phyloP scores from a whole-genome alignment of 2,113 vertebrate genomes.

The Cheilinus undulatus region DNA sequence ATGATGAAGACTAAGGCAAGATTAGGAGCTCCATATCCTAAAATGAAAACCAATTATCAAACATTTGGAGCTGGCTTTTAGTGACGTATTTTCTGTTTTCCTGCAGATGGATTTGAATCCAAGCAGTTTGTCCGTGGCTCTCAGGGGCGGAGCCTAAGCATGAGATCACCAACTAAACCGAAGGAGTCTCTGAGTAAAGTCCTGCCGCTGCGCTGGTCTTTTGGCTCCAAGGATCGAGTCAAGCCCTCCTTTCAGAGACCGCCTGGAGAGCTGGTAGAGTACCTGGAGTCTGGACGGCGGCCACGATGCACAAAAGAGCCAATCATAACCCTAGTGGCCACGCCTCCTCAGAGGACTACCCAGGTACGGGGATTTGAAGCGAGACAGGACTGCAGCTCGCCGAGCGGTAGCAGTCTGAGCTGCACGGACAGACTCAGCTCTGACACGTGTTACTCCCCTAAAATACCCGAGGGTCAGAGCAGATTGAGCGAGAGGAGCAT shows the following conservation, averaged over 20 bases:
- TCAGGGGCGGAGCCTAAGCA: conserved; percentile 86
- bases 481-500: conserved; percentile 61
- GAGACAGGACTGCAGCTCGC: conserved; percentile 64
- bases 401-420: conserved; percentile 65
- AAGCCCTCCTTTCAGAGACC: conserved; percentile 51
- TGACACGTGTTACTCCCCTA: conserved; percentile 59
- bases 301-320: conserved; percentile 89
- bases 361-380: conserved; percentile 42
- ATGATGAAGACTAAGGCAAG: background rate
- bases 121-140: conserved; percentile 78
- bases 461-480: conserved; percentile 70
- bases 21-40: too few relatives aligned
- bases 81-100: background rate
- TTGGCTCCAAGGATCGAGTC: conserved; percentile 82
- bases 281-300: conserved; percentile 90
- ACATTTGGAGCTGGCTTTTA: too few relatives aligned
- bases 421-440: conserved; percentile 40
- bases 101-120: conserved; percentile 81
- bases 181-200: conserved; percentile 81
- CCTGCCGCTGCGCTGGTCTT: conserved; percentile 88
- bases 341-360: conserved; percentile 60
- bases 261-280: conserved; percentile 88
- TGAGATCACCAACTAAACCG: conserved; percentile 81
- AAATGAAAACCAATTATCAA: too few relatives aligned
- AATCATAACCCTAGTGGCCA: conserved; percentile 83